Base-by-base conservation (phyloP, 2,113 vertebrate species). In the Sula dactylatra region DNA sequence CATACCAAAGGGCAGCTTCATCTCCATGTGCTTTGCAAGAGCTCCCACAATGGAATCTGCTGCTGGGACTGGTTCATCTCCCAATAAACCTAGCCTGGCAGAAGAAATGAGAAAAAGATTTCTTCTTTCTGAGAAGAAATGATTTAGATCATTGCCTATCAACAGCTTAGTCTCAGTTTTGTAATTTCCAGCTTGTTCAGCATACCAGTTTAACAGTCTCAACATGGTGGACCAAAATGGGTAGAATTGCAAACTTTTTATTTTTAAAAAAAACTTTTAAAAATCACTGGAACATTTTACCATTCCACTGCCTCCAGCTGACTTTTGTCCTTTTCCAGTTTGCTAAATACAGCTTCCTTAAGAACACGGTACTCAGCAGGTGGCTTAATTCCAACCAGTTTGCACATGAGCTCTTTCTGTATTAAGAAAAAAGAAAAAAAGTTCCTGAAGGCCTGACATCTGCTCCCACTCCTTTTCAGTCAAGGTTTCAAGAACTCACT, bases 401-500 rank as follows among this genome's bases (percentile, higher is more conserved):
- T 98, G 93, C 99, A 99, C 55, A 99, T 98, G 10, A 99, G 98
- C 31, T 99, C 98, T 98, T 98, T 99, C 99, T 99, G 90, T 82
- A 78, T 96, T 78, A 52, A 91, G 93, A 98, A 13, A 93, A 88
- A 91, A 89, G 17, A 44, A 92, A 93, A 93, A 80, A 38, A 95
- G 31, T 27, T 88, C 24, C 36, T 91, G 74, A 79, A 92, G 79
- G 38, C n/a, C 58, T 82, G 38, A 66, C 10, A 86, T 44, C 61
- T 86, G 10, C 47, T 65, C 38, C 42, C 54, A 58, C 18, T 38
- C 40, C 13, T 70, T 69, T 42, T 66, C n/a, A 62, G 20, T 27
- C 42, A 49, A 61, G 10, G 19, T 85, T 85, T 72, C 7, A 1
- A 82, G 80, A 94, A 56, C 6, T 7, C 49, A 47, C 29, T 59